phyloP scores from a whole-genome alignment of 2,113 vertebrate species.

The Oriolus oriolus region DNA sequence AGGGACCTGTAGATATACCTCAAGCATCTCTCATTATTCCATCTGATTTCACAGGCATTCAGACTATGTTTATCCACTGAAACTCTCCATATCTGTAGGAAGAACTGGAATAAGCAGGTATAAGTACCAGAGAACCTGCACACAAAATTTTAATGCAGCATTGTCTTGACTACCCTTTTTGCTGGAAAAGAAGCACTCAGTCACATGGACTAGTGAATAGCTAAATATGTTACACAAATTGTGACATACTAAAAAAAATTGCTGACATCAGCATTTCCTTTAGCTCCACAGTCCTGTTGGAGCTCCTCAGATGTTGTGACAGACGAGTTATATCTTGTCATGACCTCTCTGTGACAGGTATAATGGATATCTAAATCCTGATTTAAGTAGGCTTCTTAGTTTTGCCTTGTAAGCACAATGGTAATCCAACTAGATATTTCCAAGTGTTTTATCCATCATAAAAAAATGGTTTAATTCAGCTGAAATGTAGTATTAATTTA shows the following conservation, averaged over 20 bases:
- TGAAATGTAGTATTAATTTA: neutral
- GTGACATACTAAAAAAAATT: fast-evolving
- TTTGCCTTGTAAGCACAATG: neutral
- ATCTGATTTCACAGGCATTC: neutral
- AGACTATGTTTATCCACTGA: neutral
- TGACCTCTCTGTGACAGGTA: neutral
- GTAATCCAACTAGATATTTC: neutral
- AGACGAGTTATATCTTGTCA: neutral
- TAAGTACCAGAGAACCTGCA: neutral
- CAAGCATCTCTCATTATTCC: neutral
- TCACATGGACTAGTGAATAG: neutral
- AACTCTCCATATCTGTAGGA: neutral
- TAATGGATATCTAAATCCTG: neutral
- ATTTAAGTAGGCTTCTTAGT: neutral
- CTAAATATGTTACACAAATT: neutral
- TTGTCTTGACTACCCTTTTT: neutral
- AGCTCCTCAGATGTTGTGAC: neutral
- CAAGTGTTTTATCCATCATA: neutral
- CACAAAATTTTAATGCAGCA: neutral
- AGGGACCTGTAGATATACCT: neutral
- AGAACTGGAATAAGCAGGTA: neutral
- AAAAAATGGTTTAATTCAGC: neutral
- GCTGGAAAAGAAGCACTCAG: neutral
- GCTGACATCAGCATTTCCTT: neutral
- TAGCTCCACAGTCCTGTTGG: neutral